Conservation (phyloP, 2,888 invertebrate species). For the Lithophane socia region DNA sequence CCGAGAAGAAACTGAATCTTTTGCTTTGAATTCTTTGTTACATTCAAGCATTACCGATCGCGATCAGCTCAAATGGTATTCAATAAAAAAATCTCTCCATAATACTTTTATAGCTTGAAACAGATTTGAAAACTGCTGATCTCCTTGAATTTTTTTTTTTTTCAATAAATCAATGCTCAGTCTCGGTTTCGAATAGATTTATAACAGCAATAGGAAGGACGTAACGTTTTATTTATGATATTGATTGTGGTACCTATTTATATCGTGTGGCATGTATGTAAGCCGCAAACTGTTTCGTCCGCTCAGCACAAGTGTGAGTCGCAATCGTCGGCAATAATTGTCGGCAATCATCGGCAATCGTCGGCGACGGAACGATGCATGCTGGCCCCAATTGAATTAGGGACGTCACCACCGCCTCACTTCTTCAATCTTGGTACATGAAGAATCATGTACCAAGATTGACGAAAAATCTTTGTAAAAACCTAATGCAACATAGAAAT, state of each 20-base stretch:
- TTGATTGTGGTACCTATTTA: not conserved
- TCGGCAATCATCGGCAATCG: conserved; percentile 7
- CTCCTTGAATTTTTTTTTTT: conserved; percentile 9
- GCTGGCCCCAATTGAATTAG: conserved; percentile 53
- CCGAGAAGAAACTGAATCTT: not conserved
- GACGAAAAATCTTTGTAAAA: too few species aligned
- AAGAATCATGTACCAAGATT: too few species aligned
- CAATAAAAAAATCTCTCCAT: not conserved
- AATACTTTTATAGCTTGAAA: not conserved
- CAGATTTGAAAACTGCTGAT: conserved; percentile 14
- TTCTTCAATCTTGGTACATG: conserved; percentile 29
- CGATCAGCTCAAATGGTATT: not conserved
- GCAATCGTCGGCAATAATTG: conserved; percentile 1
- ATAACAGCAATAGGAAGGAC: not conserved
- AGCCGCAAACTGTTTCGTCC: conserved; percentile 16
- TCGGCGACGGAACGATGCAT: conserved; percentile 19
- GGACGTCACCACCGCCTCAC: conserved; percentile 25
- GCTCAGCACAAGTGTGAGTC: conserved; percentile 29
- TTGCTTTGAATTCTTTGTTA: not conserved
- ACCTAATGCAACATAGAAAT: too few species aligned
- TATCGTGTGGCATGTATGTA: conserved; percentile 3
- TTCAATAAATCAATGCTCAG: conserved; percentile 21
- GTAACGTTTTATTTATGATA: conserved; percentile 19
- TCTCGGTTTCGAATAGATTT: conserved; percentile 18
- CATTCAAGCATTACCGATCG: not conserved